A percentile compares a stretch with the other conserved stretches of the same genome.
phyloP scores from a whole-genome alignment of 2,113 vertebrate species.

The Sinocyclocheilus anophthalmus region DNA sequence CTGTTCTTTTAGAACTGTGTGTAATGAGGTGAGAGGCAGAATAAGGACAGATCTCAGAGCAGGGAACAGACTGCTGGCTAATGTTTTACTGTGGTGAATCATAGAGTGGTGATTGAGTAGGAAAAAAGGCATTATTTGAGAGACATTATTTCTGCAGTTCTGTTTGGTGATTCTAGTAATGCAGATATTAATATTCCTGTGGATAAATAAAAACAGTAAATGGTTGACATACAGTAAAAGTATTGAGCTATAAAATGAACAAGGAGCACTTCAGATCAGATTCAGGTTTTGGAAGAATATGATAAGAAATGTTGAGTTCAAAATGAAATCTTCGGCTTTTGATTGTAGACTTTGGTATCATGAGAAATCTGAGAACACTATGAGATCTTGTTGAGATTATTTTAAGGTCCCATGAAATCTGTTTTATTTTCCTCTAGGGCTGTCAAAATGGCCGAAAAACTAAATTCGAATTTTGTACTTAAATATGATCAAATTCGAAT shows the following conservation, averaged over 20 bases:
- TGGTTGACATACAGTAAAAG: neutral
- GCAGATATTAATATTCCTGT: neutral
- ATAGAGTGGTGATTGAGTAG: neutral
- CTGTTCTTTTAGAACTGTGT: constrained; percentile 33
- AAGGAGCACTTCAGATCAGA: neutral
- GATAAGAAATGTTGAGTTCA: neutral
- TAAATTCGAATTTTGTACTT: too few species aligned
- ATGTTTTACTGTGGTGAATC: neutral
- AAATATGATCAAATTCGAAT: too few species aligned
- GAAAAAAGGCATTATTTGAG: neutral
- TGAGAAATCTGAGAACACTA: too few species aligned
- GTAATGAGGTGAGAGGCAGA: constrained; percentile 36
- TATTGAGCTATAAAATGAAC: neutral
- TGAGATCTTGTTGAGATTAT: too few species aligned
- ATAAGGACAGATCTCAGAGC: constrained; percentile 39
- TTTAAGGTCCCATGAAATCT: too few species aligned
- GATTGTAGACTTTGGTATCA: too few species aligned
- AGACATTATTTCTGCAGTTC: neutral
- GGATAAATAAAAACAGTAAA: neutral
- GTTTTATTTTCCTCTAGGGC: too few species aligned
- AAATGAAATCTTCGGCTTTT: neutral
- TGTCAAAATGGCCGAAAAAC: too few species aligned
- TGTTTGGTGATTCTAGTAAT: neutral
- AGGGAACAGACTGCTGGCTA: constrained; percentile 16
- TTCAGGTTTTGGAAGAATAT: neutral